phyloP scores from a whole-genome alignment of 1,140 invertebrate genomes.

The Neotoxoptera formosana region DNA sequence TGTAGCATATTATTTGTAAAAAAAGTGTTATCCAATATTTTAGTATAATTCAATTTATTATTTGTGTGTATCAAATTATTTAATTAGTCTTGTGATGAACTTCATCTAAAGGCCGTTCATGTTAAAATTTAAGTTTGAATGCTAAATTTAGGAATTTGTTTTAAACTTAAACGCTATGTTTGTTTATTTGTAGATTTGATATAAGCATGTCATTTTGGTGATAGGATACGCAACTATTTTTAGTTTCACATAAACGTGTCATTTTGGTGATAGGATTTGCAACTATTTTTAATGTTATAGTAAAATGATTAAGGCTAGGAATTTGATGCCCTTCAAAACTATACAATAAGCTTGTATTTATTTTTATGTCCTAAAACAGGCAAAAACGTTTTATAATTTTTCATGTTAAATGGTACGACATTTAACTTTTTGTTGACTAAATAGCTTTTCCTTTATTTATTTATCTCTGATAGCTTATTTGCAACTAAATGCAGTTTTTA shows the following conservation, averaged over 20 bases:
- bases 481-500: no score
- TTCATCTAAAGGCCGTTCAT: neutral
- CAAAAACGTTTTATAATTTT: no score
- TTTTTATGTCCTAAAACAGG: no score
- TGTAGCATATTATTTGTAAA: neutral
- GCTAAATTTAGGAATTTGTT: neutral
- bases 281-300: no score
- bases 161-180: neutral
- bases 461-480: no score
- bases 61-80: neutral
- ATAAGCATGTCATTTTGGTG: neutral
- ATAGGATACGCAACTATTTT: no score
- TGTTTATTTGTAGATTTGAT: neutral
- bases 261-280: neutral
- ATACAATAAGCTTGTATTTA: no score
- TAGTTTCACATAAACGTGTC: neutral
- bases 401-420: no score
- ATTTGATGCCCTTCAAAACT: no score
- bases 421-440: no score
- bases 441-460: no score
- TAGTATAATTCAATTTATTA: neutral
- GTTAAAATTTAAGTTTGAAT: neutral
- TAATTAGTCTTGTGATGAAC: neutral
- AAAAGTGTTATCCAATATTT: neutral
- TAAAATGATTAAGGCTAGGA: no score